A percentile compares a stretch with the other conserved stretches of the same genome.
phyloP scores from a whole-genome alignment of 1,140 invertebrate genomes.

The Riptortus pedestris region DNA sequence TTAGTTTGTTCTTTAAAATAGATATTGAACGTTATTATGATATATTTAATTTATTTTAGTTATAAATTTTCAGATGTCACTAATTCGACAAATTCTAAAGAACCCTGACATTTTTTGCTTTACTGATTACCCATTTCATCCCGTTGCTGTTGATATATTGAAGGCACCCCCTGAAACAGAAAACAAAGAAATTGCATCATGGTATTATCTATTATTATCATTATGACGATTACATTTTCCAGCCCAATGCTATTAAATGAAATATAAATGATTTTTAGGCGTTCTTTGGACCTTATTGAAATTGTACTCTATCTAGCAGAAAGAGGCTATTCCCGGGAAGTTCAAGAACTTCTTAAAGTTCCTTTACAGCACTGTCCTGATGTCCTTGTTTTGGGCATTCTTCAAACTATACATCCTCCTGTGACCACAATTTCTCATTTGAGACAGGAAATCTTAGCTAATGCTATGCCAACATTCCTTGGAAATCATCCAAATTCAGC shows the following conservation, averaged over 20 bases:
- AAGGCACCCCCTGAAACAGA: constrained; percentile 87
- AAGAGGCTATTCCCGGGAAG: constrained; percentile 57
- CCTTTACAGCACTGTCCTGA: constrained; percentile 89
- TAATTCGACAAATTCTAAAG: constrained; percentile 75
- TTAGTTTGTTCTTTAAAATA: no score
- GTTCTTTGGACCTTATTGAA: constrained; percentile 83
- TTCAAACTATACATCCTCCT: constrained; percentile 60
- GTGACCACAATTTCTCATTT: constrained; percentile 60
- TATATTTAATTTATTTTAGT: no score
- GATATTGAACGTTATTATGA: no score
- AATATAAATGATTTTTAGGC: constrained; percentile 35
- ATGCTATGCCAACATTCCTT: constrained; percentile 80
- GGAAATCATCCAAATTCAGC: constrained; percentile 89
- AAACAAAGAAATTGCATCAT: constrained; percentile 81
- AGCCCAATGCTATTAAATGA: background rate
- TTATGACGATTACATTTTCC: background rate
- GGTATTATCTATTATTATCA: constrained; percentile 42
- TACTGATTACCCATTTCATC: constrained; percentile 76
- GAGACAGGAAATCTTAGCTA: constrained; percentile 73
- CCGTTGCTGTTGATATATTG: constrained; percentile 74
- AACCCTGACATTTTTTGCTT: constrained; percentile 91
- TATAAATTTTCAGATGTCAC: constrained; percentile 78
- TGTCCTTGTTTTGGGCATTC: constrained; percentile 71
- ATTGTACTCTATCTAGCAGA: constrained; percentile 77
- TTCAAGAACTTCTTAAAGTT: constrained; percentile 85